Base-by-base conservation (phyloP, 1,140 invertebrate genomes). In the Laupala kohalensis region DNA sequence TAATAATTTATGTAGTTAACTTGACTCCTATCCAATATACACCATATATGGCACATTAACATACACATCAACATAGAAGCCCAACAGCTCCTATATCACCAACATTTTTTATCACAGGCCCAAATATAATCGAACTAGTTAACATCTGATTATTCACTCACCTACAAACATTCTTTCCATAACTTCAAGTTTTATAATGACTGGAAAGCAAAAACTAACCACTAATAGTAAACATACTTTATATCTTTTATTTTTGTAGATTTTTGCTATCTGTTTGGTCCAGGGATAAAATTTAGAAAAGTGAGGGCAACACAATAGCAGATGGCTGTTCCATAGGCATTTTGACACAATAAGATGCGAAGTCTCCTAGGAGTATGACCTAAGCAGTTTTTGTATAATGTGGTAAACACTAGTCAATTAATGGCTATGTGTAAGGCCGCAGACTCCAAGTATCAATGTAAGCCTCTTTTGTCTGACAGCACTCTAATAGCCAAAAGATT, bases 11-110 rank as follows among this genome's bases (percentile, higher is more conserved):
- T 53, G 9, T 53, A 53, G 9, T 53, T 53, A 13, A 53, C 37
- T 53, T 53, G 37, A 53, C 37, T 53, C 37, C 37, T 53, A 53
- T 53, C 19, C 37, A 53, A 53, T 53, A 29, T 29, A 68, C 29
- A 68, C 67, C 67, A 23, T 68, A 68, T 68, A 68, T 68, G 67
- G 67, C 67, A 68, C 67, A 68, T 24, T 28, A 68, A 68, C 67
- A 68, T 29, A 68, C 67, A 68, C 27, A 37, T 68, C 27, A 68
- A 29, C 27, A 24, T 24, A 29, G 29, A 24, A 4, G 28, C 28
- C 67, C 29, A 68, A 30, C 67, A 30, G n/a, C 29, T 37, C 67
- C 28, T 37, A 29, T 27, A 37, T 68, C 23, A 28, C 67, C 67
- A 29, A n/a, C 28, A n/a, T 29, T 68, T 29, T 19, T 68, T 68